Conservation (phyloP, 2,797 vertebrate species). For the Rallus crepitans region DNA sequence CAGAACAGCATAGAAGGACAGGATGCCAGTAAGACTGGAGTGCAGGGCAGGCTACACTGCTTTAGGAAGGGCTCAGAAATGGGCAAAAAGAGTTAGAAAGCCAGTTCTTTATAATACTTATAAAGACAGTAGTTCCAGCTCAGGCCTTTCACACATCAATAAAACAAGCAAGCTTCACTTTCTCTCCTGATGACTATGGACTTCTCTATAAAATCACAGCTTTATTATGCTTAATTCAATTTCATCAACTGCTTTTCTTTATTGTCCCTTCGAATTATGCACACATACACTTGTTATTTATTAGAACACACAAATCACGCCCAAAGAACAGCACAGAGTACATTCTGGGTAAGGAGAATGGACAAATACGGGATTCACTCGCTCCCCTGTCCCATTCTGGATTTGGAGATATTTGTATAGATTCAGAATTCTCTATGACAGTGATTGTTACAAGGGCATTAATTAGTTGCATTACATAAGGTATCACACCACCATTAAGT, state of each 20-base stretch:
- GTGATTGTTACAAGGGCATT: neutral
- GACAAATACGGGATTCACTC: neutral
- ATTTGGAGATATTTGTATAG: neutral
- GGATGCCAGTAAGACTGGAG: neutral
- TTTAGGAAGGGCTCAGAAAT: neutral
- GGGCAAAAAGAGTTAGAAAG: neutral
- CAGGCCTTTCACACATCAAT: neutral
- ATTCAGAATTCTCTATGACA: neutral
- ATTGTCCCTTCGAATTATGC: slow-evolving; percentile 39
- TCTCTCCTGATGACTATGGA: neutral
- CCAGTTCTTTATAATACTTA: neutral
- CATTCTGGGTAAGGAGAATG: neutral
- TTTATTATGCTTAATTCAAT: slow-evolving; percentile 21
- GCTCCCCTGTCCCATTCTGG: neutral
- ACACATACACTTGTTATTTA: neutral
- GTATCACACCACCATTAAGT: neutral
- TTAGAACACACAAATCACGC: slow-evolving; percentile 7
- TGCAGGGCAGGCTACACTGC: neutral
- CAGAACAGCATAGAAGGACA: neutral
- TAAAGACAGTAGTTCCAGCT: neutral
- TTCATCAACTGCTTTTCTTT: slow-evolving; percentile 56
- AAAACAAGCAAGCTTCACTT: neutral
- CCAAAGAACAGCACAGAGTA: neutral
- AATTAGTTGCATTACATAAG: neutral
- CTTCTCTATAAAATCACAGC: slow-evolving; percentile 3